A percentile compares a stretch with the other conserved stretches of the same genome.
Conservation (phyloP, 1,140 invertebrate genomes). For the Pristionchus pacificus region DNA sequence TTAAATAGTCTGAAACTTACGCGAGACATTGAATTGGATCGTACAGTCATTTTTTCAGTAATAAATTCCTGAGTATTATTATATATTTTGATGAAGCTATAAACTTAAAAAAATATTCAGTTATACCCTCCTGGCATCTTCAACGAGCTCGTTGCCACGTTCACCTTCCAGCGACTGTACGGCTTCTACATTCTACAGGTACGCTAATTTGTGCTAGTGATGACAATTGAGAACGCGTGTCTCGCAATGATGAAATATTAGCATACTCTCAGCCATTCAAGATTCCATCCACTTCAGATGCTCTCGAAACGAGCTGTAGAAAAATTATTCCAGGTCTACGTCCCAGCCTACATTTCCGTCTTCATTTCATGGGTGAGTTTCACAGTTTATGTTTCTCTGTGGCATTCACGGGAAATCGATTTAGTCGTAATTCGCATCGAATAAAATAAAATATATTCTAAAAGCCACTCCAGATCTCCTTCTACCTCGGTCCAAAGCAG, state of each 20-base stretch:
- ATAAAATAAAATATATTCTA: too few relatives aligned
- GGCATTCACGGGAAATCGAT: too few relatives aligned
- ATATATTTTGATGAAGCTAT: too few relatives aligned
- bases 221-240: slow-evolving; percentile 1
- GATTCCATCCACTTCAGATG: neutral
- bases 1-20: too few relatives aligned
- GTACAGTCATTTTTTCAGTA: too few relatives aligned
- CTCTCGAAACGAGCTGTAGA: slow-evolving; percentile 10
- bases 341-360: slow-evolving; percentile 55
- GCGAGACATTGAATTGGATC: too few relatives aligned
- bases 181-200: slow-evolving; percentile 43
- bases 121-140: slow-evolving; percentile 55
- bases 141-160: slow-evolving; percentile 56
- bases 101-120: slow-evolving; percentile 39
- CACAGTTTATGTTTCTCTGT: neutral
- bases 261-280: neutral
- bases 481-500: slow-evolving; percentile 52
- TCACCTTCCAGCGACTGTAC: slow-evolving; percentile 52
- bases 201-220: neutral
- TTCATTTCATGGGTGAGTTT: slow-evolving; percentile 53
- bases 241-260: neutral
- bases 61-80: too few relatives aligned
- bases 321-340: slow-evolving; percentile 41
- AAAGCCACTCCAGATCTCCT: slow-evolving; percentile 39
- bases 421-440: too few relatives aligned